A percentile compares a stretch with the other conserved stretches of the same genome.
phyloP scores from a whole-genome alignment of 2,888 invertebrate genomes.

The Leistus spinibarbis region DNA sequence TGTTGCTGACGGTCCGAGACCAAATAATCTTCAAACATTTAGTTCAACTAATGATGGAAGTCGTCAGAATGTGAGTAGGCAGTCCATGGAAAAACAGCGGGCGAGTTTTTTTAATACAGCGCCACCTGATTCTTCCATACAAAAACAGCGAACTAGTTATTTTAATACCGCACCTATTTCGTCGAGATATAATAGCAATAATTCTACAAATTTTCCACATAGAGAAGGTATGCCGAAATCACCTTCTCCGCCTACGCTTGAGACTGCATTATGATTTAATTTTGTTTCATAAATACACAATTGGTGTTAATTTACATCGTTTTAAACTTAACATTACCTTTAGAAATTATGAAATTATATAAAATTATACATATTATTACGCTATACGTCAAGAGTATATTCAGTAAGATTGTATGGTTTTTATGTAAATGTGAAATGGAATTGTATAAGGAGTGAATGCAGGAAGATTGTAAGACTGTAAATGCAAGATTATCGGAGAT shows the following conservation, averaged over 20 bases:
- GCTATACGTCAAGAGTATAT: too few species aligned
- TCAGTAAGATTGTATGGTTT: too few species aligned
- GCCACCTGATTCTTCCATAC: too few species aligned
- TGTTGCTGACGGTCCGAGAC: slow-evolving; percentile 38
- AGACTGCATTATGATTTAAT: slow-evolving; percentile 62
- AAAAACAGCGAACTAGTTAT: slow-evolving; percentile 14
- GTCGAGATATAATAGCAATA: not conserved
- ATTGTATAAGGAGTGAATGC: too few species aligned
- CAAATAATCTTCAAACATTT: not conserved
- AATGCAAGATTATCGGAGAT: too few species aligned
- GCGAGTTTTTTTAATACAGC: slow-evolving; percentile 64
- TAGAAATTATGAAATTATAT: not conserved
- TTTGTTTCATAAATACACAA: not conserved
- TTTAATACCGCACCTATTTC: slow-evolving; percentile 41
- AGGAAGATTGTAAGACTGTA: too few species aligned
- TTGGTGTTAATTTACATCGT: not conserved
- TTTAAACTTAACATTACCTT: not conserved
- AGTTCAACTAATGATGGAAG: too few species aligned
- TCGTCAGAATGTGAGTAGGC: slow-evolving; percentile 41
- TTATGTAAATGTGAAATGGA: too few species aligned
- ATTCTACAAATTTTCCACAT: slow-evolving; percentile 8
- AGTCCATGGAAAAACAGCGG: slow-evolving; percentile 66
- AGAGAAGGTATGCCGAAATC: slow-evolving; percentile 24
- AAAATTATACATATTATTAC: not conserved
- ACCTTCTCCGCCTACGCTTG: slow-evolving; percentile 63